phyloP scores from a whole-genome alignment of 2,888 invertebrate species.

The Calephelis perditalis region DNA sequence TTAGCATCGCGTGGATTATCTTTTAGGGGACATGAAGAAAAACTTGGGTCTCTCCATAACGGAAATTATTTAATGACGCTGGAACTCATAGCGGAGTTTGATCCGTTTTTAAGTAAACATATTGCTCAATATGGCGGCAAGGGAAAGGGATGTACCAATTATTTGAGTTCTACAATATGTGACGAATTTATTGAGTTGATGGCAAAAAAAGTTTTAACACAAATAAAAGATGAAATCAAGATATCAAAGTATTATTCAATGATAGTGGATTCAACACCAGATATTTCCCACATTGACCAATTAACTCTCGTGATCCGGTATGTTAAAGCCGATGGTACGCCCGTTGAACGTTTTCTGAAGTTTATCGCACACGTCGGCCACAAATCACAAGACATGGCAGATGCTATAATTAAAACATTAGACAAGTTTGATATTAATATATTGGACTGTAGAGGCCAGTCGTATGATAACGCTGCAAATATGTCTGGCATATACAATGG shows the following conservation, averaged over 20 bases:
- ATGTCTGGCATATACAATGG: constrained; percentile 21
- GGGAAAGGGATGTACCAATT: constrained; percentile 30
- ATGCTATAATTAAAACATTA: constrained; percentile 11
- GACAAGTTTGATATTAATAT: constrained; percentile 13
- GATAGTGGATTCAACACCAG: constrained; percentile 19
- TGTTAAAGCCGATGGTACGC: no score
- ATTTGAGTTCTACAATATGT: constrained; percentile 1
- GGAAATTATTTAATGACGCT: constrained; percentile 37
- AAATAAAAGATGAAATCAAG: constrained; percentile 15
- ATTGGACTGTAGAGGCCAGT: constrained; percentile 15
- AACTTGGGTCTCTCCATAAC: constrained; percentile 28
- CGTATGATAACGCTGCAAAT: constrained; percentile 21
- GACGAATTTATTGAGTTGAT: constrained; percentile 17
- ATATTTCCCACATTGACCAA: constrained; percentile 21
- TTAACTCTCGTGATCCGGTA: constrained; percentile 7
- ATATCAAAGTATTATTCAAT: constrained; percentile 15
- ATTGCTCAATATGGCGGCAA: constrained; percentile 33
- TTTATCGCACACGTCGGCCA: constrained; percentile 5
- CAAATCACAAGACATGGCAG: constrained; percentile 14
- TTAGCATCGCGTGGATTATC: no score
- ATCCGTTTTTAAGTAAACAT: constrained; percentile 35
- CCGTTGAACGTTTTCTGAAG: no score
- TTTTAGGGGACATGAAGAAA: constrained; percentile 21
- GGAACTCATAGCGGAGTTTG: constrained; percentile 38
- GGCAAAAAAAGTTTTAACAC: constrained; percentile 14